These are phyloP conservation scores for Epinephelus coioides DNA, from an alignment of 2,797 vertebrate genomes.

Conservation along the genomic window DNA sequence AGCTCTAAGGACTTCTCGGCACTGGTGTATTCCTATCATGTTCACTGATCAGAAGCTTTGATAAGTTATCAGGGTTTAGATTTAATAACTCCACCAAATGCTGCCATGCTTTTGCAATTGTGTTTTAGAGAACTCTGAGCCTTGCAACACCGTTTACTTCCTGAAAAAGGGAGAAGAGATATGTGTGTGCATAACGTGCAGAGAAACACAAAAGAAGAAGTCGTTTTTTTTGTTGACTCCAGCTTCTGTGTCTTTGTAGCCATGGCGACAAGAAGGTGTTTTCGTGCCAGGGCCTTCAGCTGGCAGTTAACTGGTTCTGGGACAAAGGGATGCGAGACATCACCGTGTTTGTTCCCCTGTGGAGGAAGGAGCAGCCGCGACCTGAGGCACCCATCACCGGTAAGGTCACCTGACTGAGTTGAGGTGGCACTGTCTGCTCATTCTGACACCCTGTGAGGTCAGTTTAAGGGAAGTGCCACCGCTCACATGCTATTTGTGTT, in stretches of 20 bases:
- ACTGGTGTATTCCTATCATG: too few species aligned
- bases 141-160: slow-evolving; percentile 48
- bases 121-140: slow-evolving; percentile 4
- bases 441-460: background rate
- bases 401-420: slow-evolving; percentile 52
- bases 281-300: slow-evolving; percentile 93
- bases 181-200: background rate
- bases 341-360: slow-evolving; percentile 94
- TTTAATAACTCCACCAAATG: too few species aligned
- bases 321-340: slow-evolving; percentile 91
- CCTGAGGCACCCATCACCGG: slow-evolving; percentile 91
- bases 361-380: slow-evolving; percentile 92
- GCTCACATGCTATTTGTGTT: too few species aligned
- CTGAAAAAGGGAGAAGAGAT: slow-evolving; percentile 45
- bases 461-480: background rate
- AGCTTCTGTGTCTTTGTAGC: slow-evolving; percentile 77
- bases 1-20: background rate
- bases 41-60: background rate
- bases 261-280: slow-evolving; percentile 95
- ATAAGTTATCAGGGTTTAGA: background rate
- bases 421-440: background rate
- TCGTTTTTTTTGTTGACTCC: slow-evolving; percentile 20
- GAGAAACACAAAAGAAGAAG: slow-evolving; percentile 55
- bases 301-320: slow-evolving; percentile 95
- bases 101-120: slow-evolving; percentile 15